phyloP scores from a whole-genome alignment of 2,888 invertebrate genomes.

The Nowickia ferox region DNA sequence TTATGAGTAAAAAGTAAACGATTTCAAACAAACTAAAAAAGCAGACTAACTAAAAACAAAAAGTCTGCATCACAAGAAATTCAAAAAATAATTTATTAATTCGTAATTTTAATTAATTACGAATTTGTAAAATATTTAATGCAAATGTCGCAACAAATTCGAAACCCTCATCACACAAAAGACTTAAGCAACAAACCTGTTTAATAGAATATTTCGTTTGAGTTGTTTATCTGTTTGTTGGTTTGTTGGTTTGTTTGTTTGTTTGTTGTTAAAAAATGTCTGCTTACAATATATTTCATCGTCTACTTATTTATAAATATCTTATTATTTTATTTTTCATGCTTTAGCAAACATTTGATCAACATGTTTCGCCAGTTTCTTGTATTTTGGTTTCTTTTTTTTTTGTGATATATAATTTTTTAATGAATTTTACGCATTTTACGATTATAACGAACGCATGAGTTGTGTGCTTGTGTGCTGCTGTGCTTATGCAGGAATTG shows the following conservation, averaged over 20 bases:
- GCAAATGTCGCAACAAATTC: not conserved
- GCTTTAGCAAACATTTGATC: conserved; percentile 52
- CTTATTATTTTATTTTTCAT: conserved; percentile 25
- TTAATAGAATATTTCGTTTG: conserved; percentile 34
- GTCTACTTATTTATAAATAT: conserved; percentile 5
- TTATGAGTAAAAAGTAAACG: not conserved
- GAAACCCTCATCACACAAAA: conserved; percentile 34
- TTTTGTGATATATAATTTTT: not conserved
- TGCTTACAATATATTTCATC: conserved; percentile 1
- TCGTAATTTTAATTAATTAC: too few relatives aligned
- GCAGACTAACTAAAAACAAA: not conserved
- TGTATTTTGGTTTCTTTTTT: not conserved
- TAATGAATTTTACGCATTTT: conserved; percentile 65
- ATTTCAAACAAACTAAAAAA: not conserved
- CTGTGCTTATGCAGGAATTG: conserved; percentile 44
- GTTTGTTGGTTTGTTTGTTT: not conserved
- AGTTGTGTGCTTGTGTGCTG: conserved; percentile 3
- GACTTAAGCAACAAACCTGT: conserved; percentile 64
- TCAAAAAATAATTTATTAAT: too few relatives aligned
- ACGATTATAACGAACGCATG: conserved; percentile 50
- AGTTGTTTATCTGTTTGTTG: not conserved
- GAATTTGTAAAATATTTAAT: not conserved
- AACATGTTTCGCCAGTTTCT: conserved; percentile 58
- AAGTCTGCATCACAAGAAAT: too few relatives aligned
- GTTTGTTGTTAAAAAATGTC: conserved; percentile 5